Base-by-base conservation (phyloP, 2,113 vertebrate species). In the Mirounga angustirostris region DNA sequence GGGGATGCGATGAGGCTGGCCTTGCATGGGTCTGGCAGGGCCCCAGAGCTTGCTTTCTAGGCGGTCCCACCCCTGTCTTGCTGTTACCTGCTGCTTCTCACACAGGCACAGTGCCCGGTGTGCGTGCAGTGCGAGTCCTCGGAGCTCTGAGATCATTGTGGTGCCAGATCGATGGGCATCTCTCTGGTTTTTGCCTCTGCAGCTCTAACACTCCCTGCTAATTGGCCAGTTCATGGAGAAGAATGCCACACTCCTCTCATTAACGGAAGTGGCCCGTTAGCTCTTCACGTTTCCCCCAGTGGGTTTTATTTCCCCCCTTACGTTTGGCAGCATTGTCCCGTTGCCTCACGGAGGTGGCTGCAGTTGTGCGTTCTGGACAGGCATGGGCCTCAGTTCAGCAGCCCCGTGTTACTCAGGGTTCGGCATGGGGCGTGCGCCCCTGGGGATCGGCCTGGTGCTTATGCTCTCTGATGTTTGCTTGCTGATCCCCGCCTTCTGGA, bases 301-400 rank as follows among this genome's bases (percentile, higher is more conserved):
- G 56, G n/a, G 40, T 83, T 92, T 82, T 71, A 4, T 94, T 92
- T 94, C 90, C 21, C 58, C 91, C 40, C 8, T 89, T 76, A 40
- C 33, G 24, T 52, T n/a, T 11, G 61, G 63, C 65, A 52, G 36
- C 22, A 0, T 67, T 24, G 22, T 18, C 82, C 56, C 1, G 16
- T 56, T 0, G 0, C 89, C 58, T 40, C 4, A 0, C 54, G 46
- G 26, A 56, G 5, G 43, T 69, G 30, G 33, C 28, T 6, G 9
- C 4, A 0, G 11, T 61, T 78, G 14, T 79, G 16, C 5, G 6
- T 92, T 90, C 69, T 40, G 58, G 74, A 61, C 4, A 2, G 0
- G 1, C 3, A 28, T 16, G 19, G 50, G 43, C 67, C 69, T 74
- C 18, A 46, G 73, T 46, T 96, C 69, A 69, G 58, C 80, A 67